phyloP scores from a whole-genome alignment of 2,113 vertebrate species.

The Furnarius figulus region DNA sequence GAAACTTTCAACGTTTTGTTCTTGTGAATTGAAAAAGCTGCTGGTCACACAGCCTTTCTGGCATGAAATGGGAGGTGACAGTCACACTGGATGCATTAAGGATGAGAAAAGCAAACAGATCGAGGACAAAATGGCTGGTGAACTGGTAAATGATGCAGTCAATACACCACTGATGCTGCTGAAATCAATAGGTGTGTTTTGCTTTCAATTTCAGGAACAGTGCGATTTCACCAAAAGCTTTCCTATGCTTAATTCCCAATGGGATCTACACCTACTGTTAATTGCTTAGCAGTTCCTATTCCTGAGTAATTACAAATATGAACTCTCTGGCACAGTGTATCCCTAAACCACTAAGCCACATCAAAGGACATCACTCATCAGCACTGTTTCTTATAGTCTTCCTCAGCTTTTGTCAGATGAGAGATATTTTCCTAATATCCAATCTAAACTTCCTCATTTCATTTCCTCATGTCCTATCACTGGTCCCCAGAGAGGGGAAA shows the following conservation, averaged over 20 bases:
- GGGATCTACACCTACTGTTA: neutral
- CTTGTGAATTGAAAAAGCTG: neutral
- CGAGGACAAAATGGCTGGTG: neutral
- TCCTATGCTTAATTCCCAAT: neutral
- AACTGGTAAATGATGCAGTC: neutral
- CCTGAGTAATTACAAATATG: neutral
- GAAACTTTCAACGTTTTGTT: neutral
- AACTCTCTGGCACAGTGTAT: neutral
- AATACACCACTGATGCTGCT: neutral
- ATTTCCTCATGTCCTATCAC: accelerated
- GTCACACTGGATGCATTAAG: neutral
- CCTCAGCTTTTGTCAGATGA: neutral
- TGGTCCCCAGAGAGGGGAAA: neutral
- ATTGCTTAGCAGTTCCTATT: neutral
- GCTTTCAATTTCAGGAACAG: neutral
- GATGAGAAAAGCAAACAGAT: neutral
- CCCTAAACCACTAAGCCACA: neutral
- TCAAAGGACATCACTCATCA: neutral
- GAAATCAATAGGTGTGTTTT: neutral
- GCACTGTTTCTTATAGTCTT: neutral
- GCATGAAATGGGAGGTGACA: neutral
- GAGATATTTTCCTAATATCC: neutral
- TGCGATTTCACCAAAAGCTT: neutral
- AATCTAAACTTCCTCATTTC: neutral
- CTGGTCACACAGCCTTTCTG: neutral